These are phyloP conservation scores for Leptodactylus fuscus DNA, from an alignment of 2,113 vertebrate genomes.

Conservation along the genomic window DNA sequence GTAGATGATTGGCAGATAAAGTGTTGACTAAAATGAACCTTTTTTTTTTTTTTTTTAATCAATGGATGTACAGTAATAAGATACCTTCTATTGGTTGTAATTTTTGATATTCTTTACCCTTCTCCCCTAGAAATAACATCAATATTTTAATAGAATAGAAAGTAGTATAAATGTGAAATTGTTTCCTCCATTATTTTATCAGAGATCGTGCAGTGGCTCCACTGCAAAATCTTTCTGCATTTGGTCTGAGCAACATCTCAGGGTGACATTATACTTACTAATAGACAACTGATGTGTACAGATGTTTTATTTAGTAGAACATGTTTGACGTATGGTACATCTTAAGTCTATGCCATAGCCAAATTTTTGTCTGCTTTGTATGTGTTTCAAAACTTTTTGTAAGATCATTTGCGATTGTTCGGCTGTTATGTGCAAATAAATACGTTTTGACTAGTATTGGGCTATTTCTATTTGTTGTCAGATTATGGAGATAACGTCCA, in stretches of 20 bases:
- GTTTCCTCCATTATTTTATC: background rate
- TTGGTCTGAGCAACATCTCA: constrained; percentile 29
- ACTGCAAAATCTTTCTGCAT: background rate
- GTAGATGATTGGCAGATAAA: background rate
- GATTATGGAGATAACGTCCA: too few species aligned
- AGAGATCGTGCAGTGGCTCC: background rate
- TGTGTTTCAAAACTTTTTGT: constrained; percentile 53
- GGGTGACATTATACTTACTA: background rate
- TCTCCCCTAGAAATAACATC: too few species aligned
- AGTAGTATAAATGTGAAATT: background rate
- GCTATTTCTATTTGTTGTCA: constrained; percentile 30
- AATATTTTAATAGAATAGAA: background rate
- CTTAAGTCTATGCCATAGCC: background rate
- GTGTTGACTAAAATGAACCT: background rate
- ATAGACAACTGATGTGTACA: background rate
- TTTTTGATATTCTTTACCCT: background rate
- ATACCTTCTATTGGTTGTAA: background rate
- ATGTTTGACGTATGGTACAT: constrained; percentile 10
- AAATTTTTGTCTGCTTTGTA: constrained; percentile 47
- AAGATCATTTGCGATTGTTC: constrained; percentile 30
- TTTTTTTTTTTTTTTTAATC: background rate
- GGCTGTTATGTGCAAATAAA: constrained; percentile 49
- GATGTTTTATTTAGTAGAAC: background rate
- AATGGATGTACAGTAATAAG: background rate
- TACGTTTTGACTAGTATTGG: constrained; percentile 1